Base-by-base conservation (phyloP, 2,888 invertebrate species). In the Dione juno region DNA sequence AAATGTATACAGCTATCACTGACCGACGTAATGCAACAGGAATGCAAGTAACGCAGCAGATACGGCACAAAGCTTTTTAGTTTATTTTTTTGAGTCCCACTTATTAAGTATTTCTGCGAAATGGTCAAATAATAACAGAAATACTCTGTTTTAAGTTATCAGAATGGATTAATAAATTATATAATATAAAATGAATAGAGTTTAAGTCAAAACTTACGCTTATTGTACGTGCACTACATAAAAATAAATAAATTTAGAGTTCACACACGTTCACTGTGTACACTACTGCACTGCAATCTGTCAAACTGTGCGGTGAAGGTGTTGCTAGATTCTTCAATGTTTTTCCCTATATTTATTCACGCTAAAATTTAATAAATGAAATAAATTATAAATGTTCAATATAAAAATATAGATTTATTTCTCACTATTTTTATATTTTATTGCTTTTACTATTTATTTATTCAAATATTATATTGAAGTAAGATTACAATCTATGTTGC, bases 171-270 rank as follows among this genome's bases (percentile, higher is more conserved):
- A 69, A 66, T 70, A 54, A 54, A 77, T 71, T 72, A 73, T 73
- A 66, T 65, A 75, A 76, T 78, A 75, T 77, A 80, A 74, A 73
- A 50, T 69, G 45, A 61, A 67, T 69, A 75, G 80, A 75, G 80
- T 89, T 89, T 89, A 82, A 79, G 82, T 90, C 81, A 91, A 84
- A 86, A 92, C 91, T 92, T 88, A 91, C 91, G 78, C 82, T 84
- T 80, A 77, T 84, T 77, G 81, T 82, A 78, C 77, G 84, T 82
- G 82, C 89, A 90, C 89, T 82, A 88, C 89, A 88, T 90, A 88
- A 88, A 90, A 91, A 82, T 86, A 84, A 83, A 82, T 82, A 81
- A 82, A 75, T 77, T 74, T 77, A 80, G 85, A 88, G 81, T 80
- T 85, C 88, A 90, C 88, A 85, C 90, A 90, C 92, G 92, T 89